Base-by-base conservation (phyloP, 2,888 invertebrate species). In the Drosophila quasianomalipes region DNA sequence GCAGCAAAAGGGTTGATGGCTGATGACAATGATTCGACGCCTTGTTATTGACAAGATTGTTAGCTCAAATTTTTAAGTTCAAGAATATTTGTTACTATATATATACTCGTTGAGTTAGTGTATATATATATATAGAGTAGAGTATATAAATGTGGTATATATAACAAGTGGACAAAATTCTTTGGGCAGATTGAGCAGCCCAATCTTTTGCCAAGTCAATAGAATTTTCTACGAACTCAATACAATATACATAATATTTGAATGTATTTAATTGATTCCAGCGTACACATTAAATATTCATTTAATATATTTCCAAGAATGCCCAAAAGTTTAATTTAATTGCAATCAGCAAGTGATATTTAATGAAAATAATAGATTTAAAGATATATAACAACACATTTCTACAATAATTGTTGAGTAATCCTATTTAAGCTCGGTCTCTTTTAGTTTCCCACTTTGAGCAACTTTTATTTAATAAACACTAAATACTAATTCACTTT, bases 401-500 rank as follows among this genome's bases (percentile, higher is more conserved):
- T 16, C 47, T 4, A 4, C 47, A 22, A 14, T 12, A 7, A 22
- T 47, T 22, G 22, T 47, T 22, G 12, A 6, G 22, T 47, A 26
- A 47, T 47, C 47, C 26, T 2, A 26, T 4, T 26, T 47, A 26
- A 47, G 16, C 14, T 16, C 19, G 16, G 26, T 26, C 47, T 9
- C 28, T 6, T 28, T 19, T 3, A 51, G 51, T 28, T 28, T 19
- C 5, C 19, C 28, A 28, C 28, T 47, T 47, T 47, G 47, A 6
- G 19, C 28, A 51, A 51, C 51, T 28, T 16, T 39, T 14, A 57
- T 39, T 57, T 39, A 28, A 57, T 57, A 39, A 57, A 57, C 28
- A 28, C n/a, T 3, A 9, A 19, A n/a, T 26, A 66, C 33, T 41
- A 52, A 52, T 52, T 35, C 41, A 66, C 33, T 66, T 49, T 67